Base-by-base conservation (phyloP, 2,797 vertebrate genomes). In the Leptatherina wallacei region DNA sequence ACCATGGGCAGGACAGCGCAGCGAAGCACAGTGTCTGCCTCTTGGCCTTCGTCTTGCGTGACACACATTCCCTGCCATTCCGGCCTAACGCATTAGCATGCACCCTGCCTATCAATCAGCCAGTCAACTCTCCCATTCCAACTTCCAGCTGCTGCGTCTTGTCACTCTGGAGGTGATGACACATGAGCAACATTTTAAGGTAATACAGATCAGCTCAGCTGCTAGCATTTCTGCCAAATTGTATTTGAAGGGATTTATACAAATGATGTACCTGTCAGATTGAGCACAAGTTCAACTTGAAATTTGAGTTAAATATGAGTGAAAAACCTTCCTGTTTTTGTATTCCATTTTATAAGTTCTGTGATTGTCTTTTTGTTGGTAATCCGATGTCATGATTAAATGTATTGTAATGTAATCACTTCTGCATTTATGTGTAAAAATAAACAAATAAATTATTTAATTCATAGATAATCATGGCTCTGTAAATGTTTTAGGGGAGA, bases 1-100 rank as follows among this genome's bases (percentile, higher is more conserved):
- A 75, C 81, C 32, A 52, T 73, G 79, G 78, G 87, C 78, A 71
- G 71, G 65, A 75, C 35, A 2, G 74, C n/a, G 59, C 73, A 65
- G 65, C 22, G 49, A 52, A 78, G 78, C 83, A 33, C 38, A 32
- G 71, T 57, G 44, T 73, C 78, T 85, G 82, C 77, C 74, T 78
- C 56, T 73, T 78, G 81, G 87, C 83, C 78, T 84, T 84, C 12
- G 57, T 73, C 68, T 71, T 18, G 42, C 56, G 20, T 59, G 77
- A 83, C 83, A 87, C 75, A 80, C 80, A 80, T 69, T 74, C 75
- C 51, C 81, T 65, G 73, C 44, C 57, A 71, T 66, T 84, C 69
- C 63, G 75, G 67, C 51, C 67, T 38, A 51, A 82, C 81, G 68
- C 18, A 63, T 81, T 71, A 84, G 67, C 70, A 69, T 63, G 67